Evolutionary conservation across 2,888 invertebrate species (phyloP), one percentile per base, ranked within the genome.

Genomic region (Pachliopta kotzebuea): DNA sequence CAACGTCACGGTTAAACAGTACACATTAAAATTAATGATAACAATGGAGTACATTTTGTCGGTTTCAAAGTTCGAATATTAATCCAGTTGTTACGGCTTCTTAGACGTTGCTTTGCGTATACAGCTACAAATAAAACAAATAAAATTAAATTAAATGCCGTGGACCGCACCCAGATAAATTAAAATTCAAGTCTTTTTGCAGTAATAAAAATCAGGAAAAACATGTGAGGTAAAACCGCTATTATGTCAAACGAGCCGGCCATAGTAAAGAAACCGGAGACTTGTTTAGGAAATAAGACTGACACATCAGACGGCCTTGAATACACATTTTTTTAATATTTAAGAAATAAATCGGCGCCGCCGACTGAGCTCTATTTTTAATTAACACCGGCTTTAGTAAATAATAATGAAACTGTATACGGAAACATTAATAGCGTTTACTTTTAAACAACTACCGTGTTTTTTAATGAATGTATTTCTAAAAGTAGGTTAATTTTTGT

Each of bases 231-330:
- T 56, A 45, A 56, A 56, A 18, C 24, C 14, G 26, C n/a, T 31
- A 50, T 11, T 37, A 56, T 56, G 24, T 59, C 50, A 53, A 37
- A 62, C 42, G 26, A 26, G 31, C 18, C 24, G 37, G 17, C 59
- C n/a, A 59, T 54, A 63, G 53, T 29, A 57, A 61, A 56, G 42
- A 57, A 56, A 60, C 60, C 14, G 23, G 45, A 57, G 45, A 61
- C 52, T 57, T 54, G 56, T 57, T 57, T 61, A 61, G 60, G 57
- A 57, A 61, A 65, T 61, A 62, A 61, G 53, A 61, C 31, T 59
- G 50, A 59, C 31, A 61, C 26, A 56, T 65, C 53, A 61, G 54
- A 61, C 65, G 57, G 23, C 65, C 65, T 65, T 61, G 61, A 58
- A 61, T 54, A 54, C 60, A 61, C 57, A 42, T 54, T 58, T 54